phyloP scores from a whole-genome alignment of 2,888 invertebrate species.

The Schrankia costaestrigalis region DNA sequence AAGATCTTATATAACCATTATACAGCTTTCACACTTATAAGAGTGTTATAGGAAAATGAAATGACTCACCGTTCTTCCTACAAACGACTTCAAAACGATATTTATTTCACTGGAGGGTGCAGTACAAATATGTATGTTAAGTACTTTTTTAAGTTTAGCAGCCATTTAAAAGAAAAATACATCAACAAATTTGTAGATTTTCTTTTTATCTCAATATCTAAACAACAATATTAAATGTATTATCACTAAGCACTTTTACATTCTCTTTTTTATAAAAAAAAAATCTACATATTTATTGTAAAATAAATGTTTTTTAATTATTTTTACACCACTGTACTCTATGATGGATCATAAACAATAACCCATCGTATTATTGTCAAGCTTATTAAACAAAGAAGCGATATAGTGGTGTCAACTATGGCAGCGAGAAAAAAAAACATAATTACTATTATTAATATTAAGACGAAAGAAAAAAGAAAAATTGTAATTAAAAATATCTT shows the following conservation, averaged over 20 bases:
- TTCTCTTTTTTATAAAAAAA: constrained; percentile 3
- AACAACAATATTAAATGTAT: constrained; percentile 22
- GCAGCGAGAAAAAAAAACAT: constrained; percentile 57
- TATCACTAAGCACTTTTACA: background rate
- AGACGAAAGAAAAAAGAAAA: constrained; percentile 31
- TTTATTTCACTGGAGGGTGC: constrained; percentile 54
- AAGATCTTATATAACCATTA: too few relatives aligned
- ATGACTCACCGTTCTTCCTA: background rate
- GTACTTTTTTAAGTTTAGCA: constrained; percentile 66
- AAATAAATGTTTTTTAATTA: too few relatives aligned
- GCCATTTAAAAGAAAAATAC: constrained; percentile 35
- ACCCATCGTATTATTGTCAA: constrained; percentile 32
- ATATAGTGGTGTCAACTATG: constrained; percentile 48
- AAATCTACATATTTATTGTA: constrained; percentile 23
- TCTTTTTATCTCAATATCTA: constrained; percentile 8
- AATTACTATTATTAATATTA: too few relatives aligned
- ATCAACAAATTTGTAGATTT: constrained; percentile 32
- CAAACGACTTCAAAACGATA: background rate
- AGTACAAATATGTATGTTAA: constrained; percentile 49
- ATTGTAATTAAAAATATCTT: constrained; percentile 70
- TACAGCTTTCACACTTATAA: too few relatives aligned
- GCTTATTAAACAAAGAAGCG: constrained; percentile 31
- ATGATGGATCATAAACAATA: constrained; percentile 17
- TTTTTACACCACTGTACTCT: constrained; percentile 19
- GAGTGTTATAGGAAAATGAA: too few relatives aligned